Evolutionary conservation across 2,888 invertebrate genomes (phyloP).

Genomic region (Cheilosia impressa): DNA sequence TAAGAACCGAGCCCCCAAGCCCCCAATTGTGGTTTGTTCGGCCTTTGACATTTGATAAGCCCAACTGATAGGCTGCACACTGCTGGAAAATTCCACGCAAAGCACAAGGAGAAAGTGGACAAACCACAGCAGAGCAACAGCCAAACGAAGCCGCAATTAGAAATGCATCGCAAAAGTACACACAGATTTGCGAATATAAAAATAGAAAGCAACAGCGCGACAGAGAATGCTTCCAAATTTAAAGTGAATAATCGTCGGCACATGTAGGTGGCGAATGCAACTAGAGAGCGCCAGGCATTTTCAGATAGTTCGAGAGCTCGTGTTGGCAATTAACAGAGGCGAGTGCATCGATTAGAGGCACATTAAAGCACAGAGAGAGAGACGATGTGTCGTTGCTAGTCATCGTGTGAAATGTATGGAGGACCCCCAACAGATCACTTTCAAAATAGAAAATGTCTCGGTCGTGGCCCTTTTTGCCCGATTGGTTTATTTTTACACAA

Average conservation of each 20-base stretch:
- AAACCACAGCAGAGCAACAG: constrained; percentile 7
- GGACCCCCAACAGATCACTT: no score
- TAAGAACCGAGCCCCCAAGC: constrained; percentile 50
- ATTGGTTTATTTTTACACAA: constrained; percentile 20
- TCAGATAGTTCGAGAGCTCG: not conserved
- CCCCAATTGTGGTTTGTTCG: constrained; percentile 13
- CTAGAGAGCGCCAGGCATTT: constrained; percentile 24
- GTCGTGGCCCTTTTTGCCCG: constrained; percentile 11
- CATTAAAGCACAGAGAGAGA: not conserved
- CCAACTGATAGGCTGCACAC: not conserved
- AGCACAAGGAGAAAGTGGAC: constrained; percentile 26
- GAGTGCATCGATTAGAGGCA: constrained; percentile 28
- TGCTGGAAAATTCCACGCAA: constrained; percentile 41
- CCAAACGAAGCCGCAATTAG: not conserved
- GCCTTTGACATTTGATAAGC: constrained; percentile 45
- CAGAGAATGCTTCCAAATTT: constrained; percentile 28
- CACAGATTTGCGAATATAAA: not conserved
- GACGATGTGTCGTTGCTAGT: not conserved
- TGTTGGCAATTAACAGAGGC: constrained; percentile 33
- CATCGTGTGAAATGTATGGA: constrained; percentile 27
- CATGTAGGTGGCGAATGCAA: constrained; percentile 21
- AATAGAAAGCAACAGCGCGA: constrained; percentile 13
- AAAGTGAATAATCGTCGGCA: constrained; percentile 15
- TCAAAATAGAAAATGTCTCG: not conserved
- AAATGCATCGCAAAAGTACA: constrained; percentile 5